Evolutionary conservation across 2,888 invertebrate genomes (phyloP), one percentile per base, ranked within the genome.

Genomic region (Melanophora roralis): DNA sequence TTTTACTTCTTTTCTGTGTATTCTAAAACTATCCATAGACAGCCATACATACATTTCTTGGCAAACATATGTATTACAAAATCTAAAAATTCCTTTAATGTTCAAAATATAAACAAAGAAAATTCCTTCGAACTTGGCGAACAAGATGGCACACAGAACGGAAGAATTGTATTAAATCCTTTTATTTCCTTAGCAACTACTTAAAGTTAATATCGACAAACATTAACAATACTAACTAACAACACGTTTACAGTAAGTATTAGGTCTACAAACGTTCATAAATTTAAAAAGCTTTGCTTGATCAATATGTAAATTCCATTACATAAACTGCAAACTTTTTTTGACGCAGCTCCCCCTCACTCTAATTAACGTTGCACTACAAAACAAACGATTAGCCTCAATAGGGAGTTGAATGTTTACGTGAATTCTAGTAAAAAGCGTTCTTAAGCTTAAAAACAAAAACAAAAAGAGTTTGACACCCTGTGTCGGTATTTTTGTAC

Each of bases 221-320:
- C 16, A 23, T 14, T n/a, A n/a, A n/a, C n/a, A n/a, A n/a, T n/a
- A n/a, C n/a, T n/a, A n/a, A n/a, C 34, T 21, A 23, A 49, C n/a
- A 21, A 45, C 8, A 11, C n/a, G 7, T 36, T 16, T 12, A 40
- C 36, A 69, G 27, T n/a, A 43, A 49, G 19, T 23, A n/a, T 1
- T 19, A n/a, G 11, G 38, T 11, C 21, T 32, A 21, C n/a, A 32
- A 47, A 40, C 21, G 38, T 57, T 43, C 19, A 36, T n/a, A 59
- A 47, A 32, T 40, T 14, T 19, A 40, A 57, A 68, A 57, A 9
- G 36, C 40, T 71, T 72, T 75, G 80, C 78, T 82, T 82, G 80
- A 78, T 82, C 82, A 68, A 82, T 82, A 80, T 71, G 67, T 47
- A 68, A 80, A 75, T 75, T 75, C 49, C 57, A 60, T 60, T 65